Conservation (phyloP, 53 echinoderm and acorn worm species). For the Patiria pectinifera region DNA sequence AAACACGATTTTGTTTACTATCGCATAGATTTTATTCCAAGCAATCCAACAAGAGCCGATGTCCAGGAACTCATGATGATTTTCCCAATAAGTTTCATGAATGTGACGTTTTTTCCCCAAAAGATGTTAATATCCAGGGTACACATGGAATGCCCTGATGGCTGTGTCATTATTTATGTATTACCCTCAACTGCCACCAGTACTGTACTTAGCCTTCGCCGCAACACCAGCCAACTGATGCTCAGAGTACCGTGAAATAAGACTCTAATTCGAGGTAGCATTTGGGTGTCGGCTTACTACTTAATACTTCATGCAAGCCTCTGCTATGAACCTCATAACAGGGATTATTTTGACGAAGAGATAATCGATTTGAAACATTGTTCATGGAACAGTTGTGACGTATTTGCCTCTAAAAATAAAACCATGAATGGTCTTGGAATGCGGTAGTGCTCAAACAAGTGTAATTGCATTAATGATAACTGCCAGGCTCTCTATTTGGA, state of each 20-base stretch:
- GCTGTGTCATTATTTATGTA: constrained; percentile 3
- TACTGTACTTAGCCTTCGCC: constrained; percentile 5
- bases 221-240: not conserved
- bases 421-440: not conserved
- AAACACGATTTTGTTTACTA: no score
- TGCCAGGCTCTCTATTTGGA: not conserved
- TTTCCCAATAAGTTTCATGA: not conserved
- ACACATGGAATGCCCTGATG: not conserved
- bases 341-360: not conserved
- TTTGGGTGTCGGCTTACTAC: not conserved
- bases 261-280: constrained; percentile 1
- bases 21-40: no score
- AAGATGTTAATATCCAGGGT: not conserved
- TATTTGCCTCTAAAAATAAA: not conserved
- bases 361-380: not conserved
- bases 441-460: not conserved
- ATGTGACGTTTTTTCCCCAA: not conserved
- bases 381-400: not conserved
- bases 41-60: not conserved
- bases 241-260: constrained; percentile 23
- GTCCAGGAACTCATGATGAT: not conserved
- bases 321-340: not conserved
- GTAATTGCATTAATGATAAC: not conserved
- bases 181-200: not conserved
- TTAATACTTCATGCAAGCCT: not conserved